These are phyloP conservation scores for Drosophila planitibia DNA, from an alignment of 2,888 invertebrate genomes.

Conservation along the genomic window DNA sequence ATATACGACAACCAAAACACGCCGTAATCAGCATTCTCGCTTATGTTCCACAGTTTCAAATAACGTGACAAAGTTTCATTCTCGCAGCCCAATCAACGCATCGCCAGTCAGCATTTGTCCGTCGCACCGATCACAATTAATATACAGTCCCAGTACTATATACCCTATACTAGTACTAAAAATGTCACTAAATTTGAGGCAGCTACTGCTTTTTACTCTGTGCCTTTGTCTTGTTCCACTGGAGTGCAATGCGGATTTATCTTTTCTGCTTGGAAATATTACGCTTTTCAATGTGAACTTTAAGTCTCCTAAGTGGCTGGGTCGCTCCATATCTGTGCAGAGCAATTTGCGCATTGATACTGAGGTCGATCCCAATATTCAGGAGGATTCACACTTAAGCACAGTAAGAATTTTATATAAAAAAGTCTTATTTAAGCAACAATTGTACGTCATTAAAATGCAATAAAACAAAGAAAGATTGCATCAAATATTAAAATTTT, in stretches of 20 bases:
- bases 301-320: conserved; percentile 54
- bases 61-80: conserved; percentile 66
- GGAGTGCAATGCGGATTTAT: conserved; percentile 45
- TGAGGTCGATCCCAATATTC: conserved; percentile 76
- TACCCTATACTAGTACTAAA: conserved; percentile 10
- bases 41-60: conserved; percentile 32
- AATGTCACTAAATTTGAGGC: conserved; percentile 33
- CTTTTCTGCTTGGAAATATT: conserved; percentile 68
- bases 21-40: conserved; percentile 31
- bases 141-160: neutral
- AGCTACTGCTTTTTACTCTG: conserved; percentile 33
- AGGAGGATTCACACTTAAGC: conserved; percentile 78
- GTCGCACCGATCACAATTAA: conserved; percentile 45
- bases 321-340: conserved; percentile 33
- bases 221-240: conserved; percentile 35
- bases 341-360: conserved; percentile 41
- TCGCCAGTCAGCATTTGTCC: conserved; percentile 67
- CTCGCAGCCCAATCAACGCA: conserved; percentile 42
- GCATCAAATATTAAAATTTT: too few relatives aligned
- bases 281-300: conserved; percentile 75
- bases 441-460: too few relatives aligned
- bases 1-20: neutral
- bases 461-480: too few relatives aligned
- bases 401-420: conserved; percentile 65
- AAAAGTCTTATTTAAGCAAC: neutral